Conservation (phyloP, 2,113 vertebrate species). For the Gavialis gangeticus region DNA sequence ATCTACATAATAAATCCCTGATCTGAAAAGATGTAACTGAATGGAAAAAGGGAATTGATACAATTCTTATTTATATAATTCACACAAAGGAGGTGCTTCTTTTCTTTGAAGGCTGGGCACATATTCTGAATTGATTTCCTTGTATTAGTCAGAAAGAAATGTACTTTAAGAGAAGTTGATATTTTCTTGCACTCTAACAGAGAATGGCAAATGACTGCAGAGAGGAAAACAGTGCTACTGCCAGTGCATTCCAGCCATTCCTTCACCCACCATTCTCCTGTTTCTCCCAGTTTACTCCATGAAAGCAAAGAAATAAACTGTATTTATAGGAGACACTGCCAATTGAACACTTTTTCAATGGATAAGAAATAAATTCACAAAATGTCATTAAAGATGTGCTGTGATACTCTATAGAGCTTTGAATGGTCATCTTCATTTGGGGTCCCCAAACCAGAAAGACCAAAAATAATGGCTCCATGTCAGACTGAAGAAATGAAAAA, state of each 20-base stretch:
- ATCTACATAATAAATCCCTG: neutral
- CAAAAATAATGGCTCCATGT: neutral
- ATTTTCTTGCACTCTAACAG: neutral
- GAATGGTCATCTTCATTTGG: neutral
- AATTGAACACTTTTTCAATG: neutral
- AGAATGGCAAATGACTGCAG: conserved; percentile 41
- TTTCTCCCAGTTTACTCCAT: too few relatives aligned
- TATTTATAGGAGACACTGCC: neutral
- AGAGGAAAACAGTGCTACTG: conserved; percentile 35
- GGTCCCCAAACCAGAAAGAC: neutral
- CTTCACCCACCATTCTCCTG: conserved; percentile 48
- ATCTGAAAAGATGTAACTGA: neutral
- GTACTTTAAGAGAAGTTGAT: neutral
- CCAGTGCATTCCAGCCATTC: conserved; percentile 68
- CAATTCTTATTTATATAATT: conserved; percentile 16
- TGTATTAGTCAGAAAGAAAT: neutral
- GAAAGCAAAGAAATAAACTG: neutral
- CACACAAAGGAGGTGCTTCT: neutral
- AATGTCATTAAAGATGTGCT: rapidly evolving
- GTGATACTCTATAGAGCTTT: rapidly evolving
- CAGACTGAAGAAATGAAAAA: neutral
- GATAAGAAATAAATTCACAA: neutral
- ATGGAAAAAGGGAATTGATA: neutral
- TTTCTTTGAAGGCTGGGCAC: neutral
- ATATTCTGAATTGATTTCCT: neutral